Base-by-base conservation (phyloP, 1,140 invertebrate genomes). In the Solenopsis invicta region DNA sequence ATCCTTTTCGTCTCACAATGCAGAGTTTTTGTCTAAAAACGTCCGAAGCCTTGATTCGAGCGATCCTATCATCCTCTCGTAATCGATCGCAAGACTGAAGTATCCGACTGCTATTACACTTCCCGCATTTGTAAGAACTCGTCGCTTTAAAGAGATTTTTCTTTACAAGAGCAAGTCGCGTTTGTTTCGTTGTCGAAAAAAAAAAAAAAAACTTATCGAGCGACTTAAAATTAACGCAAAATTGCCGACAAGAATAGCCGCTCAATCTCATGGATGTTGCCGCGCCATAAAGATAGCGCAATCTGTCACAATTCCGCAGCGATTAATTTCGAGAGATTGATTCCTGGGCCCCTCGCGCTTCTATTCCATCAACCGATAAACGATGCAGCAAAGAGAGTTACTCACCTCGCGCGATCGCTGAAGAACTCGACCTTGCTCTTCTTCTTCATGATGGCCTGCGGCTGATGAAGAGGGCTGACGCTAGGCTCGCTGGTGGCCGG, bases 371-470 rank as follows among this genome's bases (percentile, higher is more conserved):
- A 29, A 2, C 29, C 29, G 29, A 29, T 29, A 29, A 1, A 29
- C 29, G 29, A 29, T 29, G 2, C n/a, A 29, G 29, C 29, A 29
- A 29, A 12, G 41, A 54, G 4, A 41, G 29, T 74, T 18, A 96
- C 97, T 97, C 94, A 98, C 97, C 97, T 96, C 92, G 97, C 96
- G 92, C 97, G 96, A 93, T 98, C 98, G 56, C 97, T 97, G 94
- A 98, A 97, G 88, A 98, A 97, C 92, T 98, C 98, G 80, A 97
- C 96, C 94, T 98, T 98, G 90, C 96, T 96, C 93, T 97, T 97
- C 95, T 97, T 97, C 94, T 97, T 97, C 66, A 96, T 95, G 62
- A 96, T 96, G 37, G 96, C 96, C 95, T 96, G 97, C 90, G 94
- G 94, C 67, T 95, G 94, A 80, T 95, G 95, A 48, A 96, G 96